Conservation (phyloP, 2,113 vertebrate genomes). For the Meles meles region DNA sequence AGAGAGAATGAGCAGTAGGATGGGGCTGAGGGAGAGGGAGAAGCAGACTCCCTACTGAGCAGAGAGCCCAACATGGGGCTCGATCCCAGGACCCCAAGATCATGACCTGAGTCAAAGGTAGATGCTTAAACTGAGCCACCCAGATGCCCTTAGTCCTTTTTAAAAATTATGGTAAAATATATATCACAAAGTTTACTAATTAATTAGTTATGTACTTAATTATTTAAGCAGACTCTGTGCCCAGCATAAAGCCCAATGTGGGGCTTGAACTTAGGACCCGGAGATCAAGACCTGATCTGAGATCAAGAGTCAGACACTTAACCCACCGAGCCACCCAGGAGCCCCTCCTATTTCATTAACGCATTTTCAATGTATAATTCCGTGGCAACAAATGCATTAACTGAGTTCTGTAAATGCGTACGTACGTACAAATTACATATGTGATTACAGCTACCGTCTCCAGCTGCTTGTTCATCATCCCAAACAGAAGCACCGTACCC, state of each 20-base stretch:
- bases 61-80: rapidly evolving
- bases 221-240: too few species aligned
- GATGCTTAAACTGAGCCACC: not conserved
- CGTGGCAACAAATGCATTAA: not conserved
- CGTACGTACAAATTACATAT: too few species aligned
- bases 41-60: not conserved
- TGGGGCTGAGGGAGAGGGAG: not conserved
- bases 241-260: too few species aligned
- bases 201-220: not conserved
- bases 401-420: too few species aligned
- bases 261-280: too few species aligned
- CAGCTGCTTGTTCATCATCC: not conserved
- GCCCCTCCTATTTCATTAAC: not conserved
- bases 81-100: not conserved
- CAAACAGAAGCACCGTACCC: not conserved
- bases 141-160: not conserved
- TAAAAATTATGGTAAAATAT: not conserved
- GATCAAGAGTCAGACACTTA: too few species aligned
- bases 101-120: not conserved
- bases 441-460: not conserved
- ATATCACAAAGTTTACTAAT: not conserved
- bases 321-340: too few species aligned
- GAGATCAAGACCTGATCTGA: too few species aligned
- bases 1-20: not conserved
- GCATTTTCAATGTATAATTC: not conserved